Conservation (phyloP, 2,797 vertebrate species). For the Anguilla obscura region DNA sequence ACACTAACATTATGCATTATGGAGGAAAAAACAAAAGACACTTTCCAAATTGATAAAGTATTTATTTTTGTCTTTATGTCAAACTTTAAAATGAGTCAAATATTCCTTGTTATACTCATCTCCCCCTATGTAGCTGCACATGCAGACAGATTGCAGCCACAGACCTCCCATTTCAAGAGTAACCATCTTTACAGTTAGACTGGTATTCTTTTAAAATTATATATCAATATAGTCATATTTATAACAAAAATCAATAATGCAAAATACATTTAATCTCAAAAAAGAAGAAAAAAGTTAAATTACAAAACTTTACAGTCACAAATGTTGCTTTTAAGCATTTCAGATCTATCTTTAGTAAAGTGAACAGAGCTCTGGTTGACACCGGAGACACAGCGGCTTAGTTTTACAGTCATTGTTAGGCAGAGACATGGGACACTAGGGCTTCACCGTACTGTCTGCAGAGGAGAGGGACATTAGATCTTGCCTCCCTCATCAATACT, state of each 20-base stretch:
- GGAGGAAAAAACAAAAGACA: neutral
- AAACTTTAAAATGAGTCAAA: conserved; percentile 59
- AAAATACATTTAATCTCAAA: conserved; percentile 60
- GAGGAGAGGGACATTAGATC: neutral
- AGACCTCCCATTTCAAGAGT: conserved; percentile 54
- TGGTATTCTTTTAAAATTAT: conserved; percentile 60
- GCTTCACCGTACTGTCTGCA: conserved; percentile 40
- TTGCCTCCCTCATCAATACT: conserved; percentile 16
- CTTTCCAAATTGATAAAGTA: conserved; percentile 56
- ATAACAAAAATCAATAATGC: conserved; percentile 64
- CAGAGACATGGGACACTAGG: conserved; percentile 28
- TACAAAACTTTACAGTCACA: conserved; percentile 72
- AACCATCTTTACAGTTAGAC: conserved; percentile 61
- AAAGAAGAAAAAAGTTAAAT: conserved; percentile 66
- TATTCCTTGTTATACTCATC: conserved; percentile 51
- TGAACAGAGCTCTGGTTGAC: conserved; percentile 42
- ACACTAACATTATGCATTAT: neutral
- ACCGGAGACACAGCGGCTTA: conserved; percentile 40
- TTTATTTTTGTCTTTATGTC: conserved; percentile 68
- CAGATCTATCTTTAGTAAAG: conserved; percentile 54
- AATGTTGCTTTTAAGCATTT: conserved; percentile 60
- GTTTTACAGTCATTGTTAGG: conserved; percentile 38
- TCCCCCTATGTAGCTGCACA: conserved; percentile 51
- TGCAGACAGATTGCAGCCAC: conserved; percentile 65
- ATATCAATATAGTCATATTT: conserved; percentile 68